phyloP scores from a whole-genome alignment of 2,888 invertebrate species.

The Tanaodytes sp. region DNA sequence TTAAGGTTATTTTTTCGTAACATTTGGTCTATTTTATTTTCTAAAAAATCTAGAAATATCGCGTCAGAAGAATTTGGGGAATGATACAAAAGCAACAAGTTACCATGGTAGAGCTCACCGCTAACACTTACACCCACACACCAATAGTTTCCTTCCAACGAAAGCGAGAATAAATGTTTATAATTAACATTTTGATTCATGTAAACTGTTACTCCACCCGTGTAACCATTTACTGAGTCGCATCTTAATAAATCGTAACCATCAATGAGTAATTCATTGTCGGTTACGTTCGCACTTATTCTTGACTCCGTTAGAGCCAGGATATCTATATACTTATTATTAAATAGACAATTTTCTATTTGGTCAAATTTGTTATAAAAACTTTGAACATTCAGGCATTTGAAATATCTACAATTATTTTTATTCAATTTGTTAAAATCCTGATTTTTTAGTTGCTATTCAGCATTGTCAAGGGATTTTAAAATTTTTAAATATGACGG shows the following conservation, averaged over 20 bases:
- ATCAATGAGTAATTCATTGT: constrained; percentile 10
- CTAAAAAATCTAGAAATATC: constrained; percentile 3
- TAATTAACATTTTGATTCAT: constrained; percentile 11
- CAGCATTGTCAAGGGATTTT: constrained; percentile 25
- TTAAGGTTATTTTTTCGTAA: constrained; percentile 6
- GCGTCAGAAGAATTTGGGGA: constrained; percentile 23
- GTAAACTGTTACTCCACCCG: constrained; percentile 15
- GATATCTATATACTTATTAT: constrained; percentile 21
- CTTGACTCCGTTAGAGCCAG: constrained; percentile 18
- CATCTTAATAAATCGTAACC: constrained; percentile 19
- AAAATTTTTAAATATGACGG: constrained; percentile 21
- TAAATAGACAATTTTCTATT: constrained; percentile 28
- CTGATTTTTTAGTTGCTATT: constrained; percentile 24
- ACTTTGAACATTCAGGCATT: constrained; percentile 27
- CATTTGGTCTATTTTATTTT: constrained; percentile 1
- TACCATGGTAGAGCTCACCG: constrained; percentile 19
- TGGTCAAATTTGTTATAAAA: constrained; percentile 33
- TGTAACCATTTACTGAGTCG: not conserved
- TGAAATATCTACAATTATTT: not conserved
- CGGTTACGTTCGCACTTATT: constrained; percentile 2
- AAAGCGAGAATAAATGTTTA: constrained; percentile 12
- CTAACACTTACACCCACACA: constrained; percentile 16
- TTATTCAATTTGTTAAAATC: constrained; percentile 4
- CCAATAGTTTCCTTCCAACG: constrained; percentile 30
- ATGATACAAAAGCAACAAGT: constrained; percentile 22